Base-by-base conservation (phyloP, 2,888 invertebrate species). In the Miltochrista miniata region DNA sequence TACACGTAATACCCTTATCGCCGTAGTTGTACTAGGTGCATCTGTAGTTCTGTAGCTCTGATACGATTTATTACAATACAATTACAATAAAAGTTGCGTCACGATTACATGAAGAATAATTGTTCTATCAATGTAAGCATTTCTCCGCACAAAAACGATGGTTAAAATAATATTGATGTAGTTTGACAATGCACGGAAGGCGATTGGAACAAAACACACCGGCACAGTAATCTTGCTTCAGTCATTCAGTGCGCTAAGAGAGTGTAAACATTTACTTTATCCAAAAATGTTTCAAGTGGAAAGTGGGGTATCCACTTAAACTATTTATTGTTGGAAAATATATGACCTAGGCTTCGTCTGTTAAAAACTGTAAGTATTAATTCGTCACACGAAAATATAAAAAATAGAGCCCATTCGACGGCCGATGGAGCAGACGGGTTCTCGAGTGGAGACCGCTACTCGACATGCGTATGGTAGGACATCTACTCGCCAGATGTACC, bases 181-280 rank as follows among this genome's bases (percentile, higher is more conserved):
- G n/a, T 24, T 15, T 35, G 52, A 75, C 76, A 76, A 76, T 76
- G 60, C 67, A 64, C 73, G 71, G 75, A 73, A 68, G 56, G 35
- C 41, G 18, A n/a, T 31, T 40, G 14, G 66, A 56, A 11, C 62
- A 62, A 54, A 63, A 66, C 58, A 65, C 38, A 42, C 18, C 13
- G 35, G 39, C 36, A 37, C 64, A 59, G 54, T 64, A 14, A 48
- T 50, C 35, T 46, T 31, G 30, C 11, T 29, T 7, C 12, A 8
- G 38, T 34, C 46, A 12, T 11, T 45, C 36, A 12, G 34, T 34
- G 48, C 12, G 43, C 45, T 45, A 44, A 48, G 36, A 10, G 18
- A 49, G 38, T 48, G 38, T 40, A 50, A 43, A 46, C 12, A 55
- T 37, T 24, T 15, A 42, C 1, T n/a, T 31, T 31, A 7, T 7